phyloP scores from a whole-genome alignment of 2,113 vertebrate genomes.

The Channa argus region DNA sequence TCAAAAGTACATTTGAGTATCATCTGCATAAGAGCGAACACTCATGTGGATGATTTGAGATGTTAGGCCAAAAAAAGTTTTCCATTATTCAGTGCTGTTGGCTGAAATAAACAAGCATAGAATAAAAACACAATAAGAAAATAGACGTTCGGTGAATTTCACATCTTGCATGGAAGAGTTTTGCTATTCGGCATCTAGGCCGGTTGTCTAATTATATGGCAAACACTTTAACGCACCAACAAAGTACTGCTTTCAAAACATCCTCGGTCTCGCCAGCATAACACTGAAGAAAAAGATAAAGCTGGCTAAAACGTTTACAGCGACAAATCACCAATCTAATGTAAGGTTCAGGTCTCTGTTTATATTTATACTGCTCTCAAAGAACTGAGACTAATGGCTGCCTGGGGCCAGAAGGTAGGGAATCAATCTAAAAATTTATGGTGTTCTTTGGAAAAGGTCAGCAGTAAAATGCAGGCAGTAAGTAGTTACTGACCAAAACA shows the following conservation, averaged over 20 bases:
- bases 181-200: not conserved
- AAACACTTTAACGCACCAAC: not conserved
- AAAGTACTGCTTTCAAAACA: not conserved
- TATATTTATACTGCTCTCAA: slow-evolving; percentile 34
- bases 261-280: not conserved
- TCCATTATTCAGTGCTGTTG: not conserved
- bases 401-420: slow-evolving; percentile 16
- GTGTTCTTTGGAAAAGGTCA: slow-evolving; percentile 53
- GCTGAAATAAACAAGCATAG: not conserved
- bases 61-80: no score
- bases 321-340: slow-evolving; percentile 28
- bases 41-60: not conserved
- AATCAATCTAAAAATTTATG: slow-evolving; percentile 31
- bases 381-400: slow-evolving; percentile 49
- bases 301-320: slow-evolving; percentile 9
- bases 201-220: not conserved
- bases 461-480: slow-evolving; percentile 28
- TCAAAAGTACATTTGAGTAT: no score
- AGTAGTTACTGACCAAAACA: slow-evolving; percentile 29
- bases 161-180: not conserved
- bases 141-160: not conserved
- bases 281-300: slow-evolving; percentile 14
- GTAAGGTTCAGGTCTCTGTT: slow-evolving; percentile 19
- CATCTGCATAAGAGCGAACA: no score
- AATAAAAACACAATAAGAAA: no score